Evolutionary conservation across 2,113 vertebrate genomes (phyloP).

Genomic region (Ciconia maguari): DNA sequence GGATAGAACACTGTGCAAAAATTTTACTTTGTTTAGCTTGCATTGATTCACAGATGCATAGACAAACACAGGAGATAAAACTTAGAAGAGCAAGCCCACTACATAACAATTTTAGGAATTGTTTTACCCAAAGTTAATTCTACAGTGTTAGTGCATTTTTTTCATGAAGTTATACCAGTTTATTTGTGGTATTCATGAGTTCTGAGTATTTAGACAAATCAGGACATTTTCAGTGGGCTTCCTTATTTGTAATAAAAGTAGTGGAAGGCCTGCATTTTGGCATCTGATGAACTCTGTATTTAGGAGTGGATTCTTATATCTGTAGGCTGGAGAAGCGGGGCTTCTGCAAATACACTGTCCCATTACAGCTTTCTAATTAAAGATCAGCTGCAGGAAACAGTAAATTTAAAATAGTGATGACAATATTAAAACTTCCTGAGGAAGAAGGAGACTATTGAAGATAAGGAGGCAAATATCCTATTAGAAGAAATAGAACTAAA

Average conservation of each 20-base stretch:
- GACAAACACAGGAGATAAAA: background rate
- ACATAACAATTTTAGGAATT: background rate
- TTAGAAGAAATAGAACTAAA: conserved; percentile 6
- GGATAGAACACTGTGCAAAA: background rate
- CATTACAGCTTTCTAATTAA: conserved; percentile 35
- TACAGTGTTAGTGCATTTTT: background rate
- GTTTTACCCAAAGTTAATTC: background rate
- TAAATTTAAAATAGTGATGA: conserved; percentile 37
- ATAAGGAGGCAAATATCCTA: conserved; percentile 41
- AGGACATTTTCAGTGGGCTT: background rate
- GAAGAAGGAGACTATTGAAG: background rate
- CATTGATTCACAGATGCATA: background rate
- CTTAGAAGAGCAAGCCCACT: background rate
- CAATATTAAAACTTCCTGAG: conserved; percentile 11
- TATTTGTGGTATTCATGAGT: background rate
- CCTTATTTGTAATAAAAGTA: background rate
- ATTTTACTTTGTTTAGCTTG: background rate
- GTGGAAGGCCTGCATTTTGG: background rate
- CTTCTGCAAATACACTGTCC: background rate
- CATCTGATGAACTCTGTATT: background rate
- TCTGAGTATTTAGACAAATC: background rate
- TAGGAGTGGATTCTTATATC: background rate
- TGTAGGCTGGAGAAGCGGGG: background rate
- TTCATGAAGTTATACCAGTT: background rate
- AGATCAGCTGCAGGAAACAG: conserved; percentile 50